phyloP scores from a whole-genome alignment of 2,797 vertebrate genomes.

The Alcedo atthis region DNA sequence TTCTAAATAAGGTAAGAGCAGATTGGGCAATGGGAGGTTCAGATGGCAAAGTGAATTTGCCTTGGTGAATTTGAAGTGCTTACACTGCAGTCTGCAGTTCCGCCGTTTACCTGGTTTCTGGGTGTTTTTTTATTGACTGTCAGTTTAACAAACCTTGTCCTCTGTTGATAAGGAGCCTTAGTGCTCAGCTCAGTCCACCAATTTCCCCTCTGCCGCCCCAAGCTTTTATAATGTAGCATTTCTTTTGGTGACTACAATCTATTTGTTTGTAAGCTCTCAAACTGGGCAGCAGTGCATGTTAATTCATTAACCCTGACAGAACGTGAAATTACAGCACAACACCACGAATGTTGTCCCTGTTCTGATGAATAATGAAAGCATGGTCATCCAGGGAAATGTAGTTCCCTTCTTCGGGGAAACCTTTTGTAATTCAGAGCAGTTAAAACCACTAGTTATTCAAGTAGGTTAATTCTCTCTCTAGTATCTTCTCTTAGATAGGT shows the following conservation, averaged over 20 bases:
- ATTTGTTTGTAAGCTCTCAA: not conserved
- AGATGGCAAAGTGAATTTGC: conserved; percentile 43
- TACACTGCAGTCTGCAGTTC: conserved; percentile 10
- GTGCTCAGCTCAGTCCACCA: conserved; percentile 10
- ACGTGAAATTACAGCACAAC: not conserved
- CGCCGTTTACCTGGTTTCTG: conserved; percentile 3
- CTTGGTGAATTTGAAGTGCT: conserved; percentile 49
- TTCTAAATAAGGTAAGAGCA: not conserved
- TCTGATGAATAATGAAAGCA: not conserved
- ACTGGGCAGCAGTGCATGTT: not conserved
- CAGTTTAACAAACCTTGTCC: conserved; percentile 25
- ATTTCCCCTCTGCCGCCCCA: not conserved
- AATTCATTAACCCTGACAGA: conserved; percentile 3
- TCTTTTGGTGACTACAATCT: not conserved
- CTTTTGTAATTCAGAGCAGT: not conserved
- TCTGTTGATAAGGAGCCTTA: conserved; percentile 46
- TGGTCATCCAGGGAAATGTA: conserved; percentile 3
- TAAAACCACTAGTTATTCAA: not conserved
- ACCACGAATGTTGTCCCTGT: not conserved
- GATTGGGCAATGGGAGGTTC: not conserved
- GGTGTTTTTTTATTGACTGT: not conserved
- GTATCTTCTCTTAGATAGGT: not conserved
- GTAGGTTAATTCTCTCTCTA: not conserved
- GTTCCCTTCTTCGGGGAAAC: not conserved
- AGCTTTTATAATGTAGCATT: not conserved